Evolutionary conservation across 1,140 invertebrate species (phyloP).

Genomic region (Apocrypta bakeri): DNA sequence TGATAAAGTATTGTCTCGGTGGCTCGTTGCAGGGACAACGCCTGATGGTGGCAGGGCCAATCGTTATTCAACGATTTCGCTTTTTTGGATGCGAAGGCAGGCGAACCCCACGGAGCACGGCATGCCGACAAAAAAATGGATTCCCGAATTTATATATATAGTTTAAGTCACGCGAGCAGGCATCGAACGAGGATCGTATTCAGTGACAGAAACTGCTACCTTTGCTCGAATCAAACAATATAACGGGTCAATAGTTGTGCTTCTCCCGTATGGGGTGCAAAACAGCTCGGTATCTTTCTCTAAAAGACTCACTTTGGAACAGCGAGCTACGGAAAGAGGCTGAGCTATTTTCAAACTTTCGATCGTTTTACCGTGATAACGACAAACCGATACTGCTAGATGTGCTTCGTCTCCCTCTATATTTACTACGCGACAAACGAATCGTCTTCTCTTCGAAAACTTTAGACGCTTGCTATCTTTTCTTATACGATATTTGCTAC

Average conservation of each 20-base stretch:
- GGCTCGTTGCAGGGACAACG: not conserved
- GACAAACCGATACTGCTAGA: not conserved
- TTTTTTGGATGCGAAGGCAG: not conserved
- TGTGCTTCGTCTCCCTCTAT: not conserved
- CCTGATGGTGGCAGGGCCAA: not conserved
- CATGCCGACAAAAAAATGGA: slow-evolving; percentile 4
- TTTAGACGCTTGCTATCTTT: not conserved
- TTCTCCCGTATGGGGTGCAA: slow-evolving; percentile 16
- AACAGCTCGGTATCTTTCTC: not conserved
- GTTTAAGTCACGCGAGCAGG: slow-evolving; percentile 4
- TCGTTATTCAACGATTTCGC: slow-evolving; percentile 12
- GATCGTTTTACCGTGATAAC: slow-evolving; percentile 49
- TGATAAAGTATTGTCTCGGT: slow-evolving; percentile 25
- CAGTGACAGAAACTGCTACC: not conserved
- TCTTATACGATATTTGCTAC: not conserved
- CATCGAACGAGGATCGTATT: not conserved
- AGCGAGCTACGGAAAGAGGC: slow-evolving; percentile 16
- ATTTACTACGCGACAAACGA: not conserved
- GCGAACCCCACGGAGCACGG: not conserved
- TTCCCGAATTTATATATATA: slow-evolving; percentile 18
- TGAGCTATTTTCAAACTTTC: slow-evolving; percentile 56
- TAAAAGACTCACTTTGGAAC: slow-evolving; percentile 15
- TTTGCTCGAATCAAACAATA: not conserved
- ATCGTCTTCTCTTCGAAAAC: not conserved
- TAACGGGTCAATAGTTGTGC: slow-evolving; percentile 44